phyloP scores from a whole-genome alignment of 2,113 vertebrate species.

The Plectropomus leopardus region DNA sequence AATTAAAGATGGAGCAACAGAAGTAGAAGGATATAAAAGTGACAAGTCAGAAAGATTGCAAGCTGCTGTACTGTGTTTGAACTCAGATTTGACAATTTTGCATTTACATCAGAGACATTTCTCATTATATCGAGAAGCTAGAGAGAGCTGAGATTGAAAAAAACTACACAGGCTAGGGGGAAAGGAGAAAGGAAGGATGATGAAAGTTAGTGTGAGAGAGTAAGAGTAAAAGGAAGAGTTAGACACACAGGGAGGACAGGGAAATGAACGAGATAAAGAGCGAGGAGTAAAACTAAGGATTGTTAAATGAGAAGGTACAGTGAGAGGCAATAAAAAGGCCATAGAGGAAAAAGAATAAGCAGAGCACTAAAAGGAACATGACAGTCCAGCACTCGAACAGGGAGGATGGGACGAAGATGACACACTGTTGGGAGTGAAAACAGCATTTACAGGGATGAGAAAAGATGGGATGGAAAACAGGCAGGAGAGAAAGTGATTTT shows the following conservation, averaged over 20 bases:
- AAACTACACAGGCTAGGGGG: neutral
- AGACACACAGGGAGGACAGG: neutral
- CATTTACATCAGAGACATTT: conserved; percentile 37
- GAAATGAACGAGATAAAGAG: conserved; percentile 13
- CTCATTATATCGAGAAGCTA: neutral
- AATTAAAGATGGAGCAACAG: conserved; percentile 2
- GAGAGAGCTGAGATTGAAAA: conserved; percentile 16
- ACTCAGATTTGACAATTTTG: conserved; percentile 20
- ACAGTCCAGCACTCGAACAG: conserved; percentile 28
- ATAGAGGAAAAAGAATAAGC: conserved; percentile 16
- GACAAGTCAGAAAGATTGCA: neutral
- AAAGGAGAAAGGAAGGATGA: conserved; percentile 5
- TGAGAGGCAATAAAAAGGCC: conserved; percentile 26
- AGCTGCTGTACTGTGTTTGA: conserved; percentile 21
- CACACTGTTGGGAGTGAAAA: conserved; percentile 21
- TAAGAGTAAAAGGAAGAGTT: conserved; percentile 1
- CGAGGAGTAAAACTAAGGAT: neutral
- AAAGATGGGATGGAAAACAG: conserved; percentile 27
- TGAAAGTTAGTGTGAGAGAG: conserved; percentile 10
- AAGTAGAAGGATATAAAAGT: neutral
- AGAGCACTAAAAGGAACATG: conserved; percentile 36
- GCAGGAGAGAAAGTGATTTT: conserved; percentile 49
- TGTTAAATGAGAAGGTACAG: conserved; percentile 28
- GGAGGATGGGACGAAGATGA: conserved; percentile 35
- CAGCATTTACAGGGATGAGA: conserved; percentile 40